Evolutionary conservation across 37 sponge, comb jelly and placozoan genomes (phyloP), one percentile per base, ranked within the genome.

Genomic region (Eunapius fragilis): DNA sequence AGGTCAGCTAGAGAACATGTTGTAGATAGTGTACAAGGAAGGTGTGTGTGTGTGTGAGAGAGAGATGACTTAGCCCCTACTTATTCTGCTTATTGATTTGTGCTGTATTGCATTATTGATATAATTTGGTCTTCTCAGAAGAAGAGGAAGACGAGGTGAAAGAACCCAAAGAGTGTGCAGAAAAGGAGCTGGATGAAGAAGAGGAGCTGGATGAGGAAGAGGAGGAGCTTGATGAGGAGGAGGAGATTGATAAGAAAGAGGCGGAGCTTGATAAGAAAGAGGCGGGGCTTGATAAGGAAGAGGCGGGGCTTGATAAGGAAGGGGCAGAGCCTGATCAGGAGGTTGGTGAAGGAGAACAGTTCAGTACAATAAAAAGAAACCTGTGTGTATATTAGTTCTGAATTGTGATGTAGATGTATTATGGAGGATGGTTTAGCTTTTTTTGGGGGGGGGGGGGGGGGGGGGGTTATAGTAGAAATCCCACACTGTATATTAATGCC

Each of bases 271-370:
- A 32, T 5, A 5, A 58, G 69, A 69, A 27, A 9, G 70, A 67
- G 50, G 85, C 58, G 69, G 80, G 58, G 37, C 72, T n/a, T 4
- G 77, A n/a, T 50, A 78, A 70, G 27, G 78, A 77, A 33, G 83
- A 75, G 83, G 47, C 47, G 6, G 31, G 5, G 35, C 6, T 22
- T 5, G n/a, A 32, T 5, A 5, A 58, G 69, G 80, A 27, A 9
- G 70, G 31, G 50, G 85, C 58, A 38, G 80, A 49, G 37, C 72
- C 24, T 4, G 77, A n/a, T 50, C 78, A 70, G 27, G 79, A 78
- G 34, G 84, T 82, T 67, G 23, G 82, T 25, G 1, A 76, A 76
- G 75, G 76, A n/a, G n/a, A n/a, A n/a, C n/a, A n/a, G n/a, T n/a
- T n/a, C n/a, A n/a, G n/a, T n/a, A n/a, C n/a, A n/a, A n/a, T n/a